phyloP scores from a whole-genome alignment of 2,113 vertebrate species.

The Noturus placidus region DNA sequence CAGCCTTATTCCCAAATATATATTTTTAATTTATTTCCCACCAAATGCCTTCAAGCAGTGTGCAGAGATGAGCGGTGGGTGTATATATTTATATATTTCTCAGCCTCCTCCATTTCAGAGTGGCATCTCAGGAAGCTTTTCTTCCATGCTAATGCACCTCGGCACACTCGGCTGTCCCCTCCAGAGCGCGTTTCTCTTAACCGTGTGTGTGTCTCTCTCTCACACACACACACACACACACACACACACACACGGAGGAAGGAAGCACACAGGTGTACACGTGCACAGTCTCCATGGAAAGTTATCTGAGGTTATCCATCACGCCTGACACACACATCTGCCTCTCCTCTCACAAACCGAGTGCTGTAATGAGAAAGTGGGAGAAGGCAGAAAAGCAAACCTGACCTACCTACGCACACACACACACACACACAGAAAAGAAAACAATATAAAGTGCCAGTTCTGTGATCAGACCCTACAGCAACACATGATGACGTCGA shows the following conservation, averaged over 20 bases:
- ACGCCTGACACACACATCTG: constrained; percentile 24
- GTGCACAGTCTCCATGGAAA: constrained; percentile 16
- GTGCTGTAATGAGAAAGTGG: neutral
- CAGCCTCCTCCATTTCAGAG: constrained; percentile 56
- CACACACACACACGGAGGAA: constrained; percentile 2
- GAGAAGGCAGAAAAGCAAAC: neutral
- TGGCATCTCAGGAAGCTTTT: constrained; percentile 56
- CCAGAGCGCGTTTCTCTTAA: constrained; percentile 1
- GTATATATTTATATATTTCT: neutral
- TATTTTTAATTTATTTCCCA: neutral
- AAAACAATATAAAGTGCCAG: neutral
- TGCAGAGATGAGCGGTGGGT: neutral
- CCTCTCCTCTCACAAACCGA: constrained; percentile 6
- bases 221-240: constrained; percentile 14
- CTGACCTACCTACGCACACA: neutral
- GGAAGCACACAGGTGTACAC: neutral
- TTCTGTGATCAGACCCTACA: neutral
- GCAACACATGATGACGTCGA: neutral
- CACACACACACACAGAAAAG: neutral
- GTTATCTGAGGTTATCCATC: constrained; percentile 32
- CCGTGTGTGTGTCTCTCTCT: constrained; percentile 10
- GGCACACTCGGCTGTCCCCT: constrained; percentile 43
- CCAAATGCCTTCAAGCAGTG: neutral
- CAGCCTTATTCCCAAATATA: neutral
- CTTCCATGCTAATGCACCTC: constrained; percentile 50